Evolutionary conservation across 1,140 invertebrate genomes (phyloP).

Genomic region (Phortica variegata): DNA sequence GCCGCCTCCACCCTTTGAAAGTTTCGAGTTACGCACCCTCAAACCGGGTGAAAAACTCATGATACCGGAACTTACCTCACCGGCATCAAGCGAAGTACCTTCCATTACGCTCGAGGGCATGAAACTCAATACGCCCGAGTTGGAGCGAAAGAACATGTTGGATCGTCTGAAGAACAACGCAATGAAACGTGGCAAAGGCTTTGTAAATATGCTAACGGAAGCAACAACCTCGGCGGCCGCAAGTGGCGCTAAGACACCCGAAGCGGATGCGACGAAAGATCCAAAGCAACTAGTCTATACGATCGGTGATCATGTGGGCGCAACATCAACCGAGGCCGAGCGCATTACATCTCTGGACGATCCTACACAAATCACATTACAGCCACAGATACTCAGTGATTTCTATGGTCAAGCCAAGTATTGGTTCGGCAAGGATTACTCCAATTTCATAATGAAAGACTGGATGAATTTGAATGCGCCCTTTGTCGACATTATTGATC

Average conservation of each 20-base stretch:
- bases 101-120: conserved; percentile 57
- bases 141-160: conserved; percentile 69
- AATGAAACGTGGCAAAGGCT: conserved; percentile 61
- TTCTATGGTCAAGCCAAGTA: conserved; percentile 73
- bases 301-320: conserved; percentile 17
- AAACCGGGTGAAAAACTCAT: conserved; percentile 44
- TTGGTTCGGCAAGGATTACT: conserved; percentile 99
- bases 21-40: conserved; percentile 24
- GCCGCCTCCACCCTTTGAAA: conserved; percentile 1
- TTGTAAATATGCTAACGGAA: conserved; percentile 69
- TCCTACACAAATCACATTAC: conserved; percentile 41
- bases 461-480: conserved; percentile 89
- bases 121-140: conserved; percentile 68
- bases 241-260: conserved; percentile 8
- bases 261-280: conserved; percentile 5
- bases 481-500: conserved; percentile 84
- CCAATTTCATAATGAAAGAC: conserved; percentile 98
- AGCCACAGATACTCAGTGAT: conserved; percentile 45
- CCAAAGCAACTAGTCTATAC: conserved; percentile 58
- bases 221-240: conserved; percentile 56
- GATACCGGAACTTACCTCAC: conserved; percentile 51
- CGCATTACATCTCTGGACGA: neutral
- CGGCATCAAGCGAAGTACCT: conserved; percentile 37
- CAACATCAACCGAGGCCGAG: neutral
- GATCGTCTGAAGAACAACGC: conserved; percentile 68